Evolutionary conservation across 2,888 invertebrate genomes (phyloP), one percentile per base, ranked within the genome.

Genomic region (Synergus gifuensis): DNA sequence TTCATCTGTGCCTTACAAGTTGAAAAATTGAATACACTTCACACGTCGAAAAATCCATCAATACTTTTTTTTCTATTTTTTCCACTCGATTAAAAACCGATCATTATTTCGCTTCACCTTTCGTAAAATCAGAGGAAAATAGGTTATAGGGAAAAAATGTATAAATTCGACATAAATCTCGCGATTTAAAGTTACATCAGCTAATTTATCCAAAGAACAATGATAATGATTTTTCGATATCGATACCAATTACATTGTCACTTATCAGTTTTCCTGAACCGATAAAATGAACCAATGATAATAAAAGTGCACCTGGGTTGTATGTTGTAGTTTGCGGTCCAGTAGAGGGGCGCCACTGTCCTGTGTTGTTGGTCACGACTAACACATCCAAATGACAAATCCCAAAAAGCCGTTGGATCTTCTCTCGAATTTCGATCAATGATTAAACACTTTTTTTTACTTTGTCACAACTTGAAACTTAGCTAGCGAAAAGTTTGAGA

Each of bases 321-420:
- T 36, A 11, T 87, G 84, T 88, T 88, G 90, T 90, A 90, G 87
- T 85, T 90, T 83, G 90, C 90, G 85, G 90, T 91, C 91, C 90
- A 90, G 84, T 91, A 91, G 83, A 91, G 90, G 86, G 91, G 91
- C 91, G 91, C 91, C 91, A 91, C 91, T 88, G 91, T 91, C 89
- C 85, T 85, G 87, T 86, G 88, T 90, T 88, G 86, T 87, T 85
- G 86, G 85, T 88, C 86, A 87, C 89, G 88, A 85, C 86, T 83
- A 83, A 81, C 83, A 86, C 88, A 88, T 85, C 80, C 67, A 77
- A 81, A 83, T 69, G 58, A 58, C 63, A 78, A 77, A 42, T 22
- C 60, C 66, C 46, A 64, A 77, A 77, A 40, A 44, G n/a, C 44
- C 42, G 67, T 67, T 67, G 36, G 67, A 16, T 44, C 67, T 22